A percentile compares a stretch with the other conserved stretches of the same genome.
These are phyloP conservation scores for Pantala flavescens DNA, from an alignment of 1,140 invertebrate genomes.

Conservation along the genomic window DNA sequence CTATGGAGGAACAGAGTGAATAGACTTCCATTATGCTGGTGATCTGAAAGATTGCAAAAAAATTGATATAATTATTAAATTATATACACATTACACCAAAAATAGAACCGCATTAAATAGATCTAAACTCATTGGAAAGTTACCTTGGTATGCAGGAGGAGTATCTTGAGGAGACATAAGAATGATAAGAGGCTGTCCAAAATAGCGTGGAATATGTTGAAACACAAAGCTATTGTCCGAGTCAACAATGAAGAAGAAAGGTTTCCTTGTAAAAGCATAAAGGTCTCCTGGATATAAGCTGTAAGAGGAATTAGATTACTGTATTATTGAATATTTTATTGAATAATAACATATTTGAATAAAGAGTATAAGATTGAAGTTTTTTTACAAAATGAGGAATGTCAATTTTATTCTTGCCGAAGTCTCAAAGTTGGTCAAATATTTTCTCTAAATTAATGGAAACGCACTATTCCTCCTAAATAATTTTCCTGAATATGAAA, in stretches of 20 bases:
- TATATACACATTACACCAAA: too few relatives aligned
- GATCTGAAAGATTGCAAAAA: slow-evolving; percentile 48
- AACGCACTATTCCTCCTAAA: too few relatives aligned
- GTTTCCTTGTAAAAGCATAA: slow-evolving; percentile 82
- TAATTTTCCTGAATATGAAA: too few relatives aligned
- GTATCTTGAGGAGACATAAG: slow-evolving; percentile 88
- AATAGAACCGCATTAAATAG: too few relatives aligned
- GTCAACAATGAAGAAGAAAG: slow-evolving; percentile 87
- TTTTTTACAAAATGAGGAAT: too few relatives aligned
- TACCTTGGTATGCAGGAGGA: slow-evolving; percentile 72
- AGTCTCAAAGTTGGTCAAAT: too few relatives aligned
- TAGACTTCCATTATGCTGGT: slow-evolving; percentile 81
- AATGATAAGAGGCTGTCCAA: slow-evolving; percentile 89
- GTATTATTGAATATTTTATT: too few relatives aligned
- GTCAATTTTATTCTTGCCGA: too few relatives aligned
- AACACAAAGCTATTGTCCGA: slow-evolving; percentile 93
- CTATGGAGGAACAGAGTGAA: slow-evolving; percentile 93
- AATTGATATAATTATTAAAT: too few relatives aligned
- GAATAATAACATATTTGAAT: too few relatives aligned
- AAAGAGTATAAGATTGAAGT: too few relatives aligned
- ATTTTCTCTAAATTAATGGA: too few relatives aligned
- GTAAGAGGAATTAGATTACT: slow-evolving; percentile 26
- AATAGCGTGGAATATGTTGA: slow-evolving; percentile 82
- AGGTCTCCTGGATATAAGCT: slow-evolving; percentile 88
- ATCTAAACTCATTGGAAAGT: slow-evolving; percentile 16